A percentile compares a stretch with the other conserved stretches of the same genome.
Evolutionary conservation across 2,888 invertebrate genomes (phyloP).

Genomic region (Zelleria hepariella): DNA sequence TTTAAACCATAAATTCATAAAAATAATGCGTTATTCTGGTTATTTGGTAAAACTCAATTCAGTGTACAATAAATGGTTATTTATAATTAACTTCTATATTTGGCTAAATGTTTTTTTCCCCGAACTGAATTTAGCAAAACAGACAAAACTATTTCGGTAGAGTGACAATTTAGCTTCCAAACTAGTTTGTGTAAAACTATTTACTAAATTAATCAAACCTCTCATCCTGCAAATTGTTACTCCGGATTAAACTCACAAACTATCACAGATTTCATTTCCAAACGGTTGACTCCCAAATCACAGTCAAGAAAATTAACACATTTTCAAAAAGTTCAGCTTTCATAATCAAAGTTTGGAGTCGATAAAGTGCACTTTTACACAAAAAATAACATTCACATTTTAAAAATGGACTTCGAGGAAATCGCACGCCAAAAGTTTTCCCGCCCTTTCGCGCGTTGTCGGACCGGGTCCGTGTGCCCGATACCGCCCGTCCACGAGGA

Average conservation of each 20-base stretch:
- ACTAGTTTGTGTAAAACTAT: too few relatives aligned
- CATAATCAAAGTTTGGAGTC: neutral
- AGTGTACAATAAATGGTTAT: too few relatives aligned
- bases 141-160: too few relatives aligned
- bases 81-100: too few relatives aligned
- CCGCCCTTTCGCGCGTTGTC: neutral
- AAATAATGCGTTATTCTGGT: too few relatives aligned
- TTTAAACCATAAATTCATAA: too few relatives aligned
- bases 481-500: neutral
- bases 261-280: neutral
- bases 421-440: slow-evolving; percentile 1
- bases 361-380: too few relatives aligned
- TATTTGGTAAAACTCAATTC: too few relatives aligned
- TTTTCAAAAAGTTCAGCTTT: neutral
- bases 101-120: too few relatives aligned
- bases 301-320: neutral
- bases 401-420: neutral
- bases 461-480: neutral
- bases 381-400: neutral
- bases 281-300: neutral
- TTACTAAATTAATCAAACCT: neutral
- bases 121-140: too few relatives aligned
- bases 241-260: neutral
- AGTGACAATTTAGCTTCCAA: too few relatives aligned
- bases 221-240: neutral